Evolutionary conservation across 2,888 invertebrate species (phyloP), one percentile per base, ranked within the genome.

Genomic region (Phaonia tiefii): DNA sequence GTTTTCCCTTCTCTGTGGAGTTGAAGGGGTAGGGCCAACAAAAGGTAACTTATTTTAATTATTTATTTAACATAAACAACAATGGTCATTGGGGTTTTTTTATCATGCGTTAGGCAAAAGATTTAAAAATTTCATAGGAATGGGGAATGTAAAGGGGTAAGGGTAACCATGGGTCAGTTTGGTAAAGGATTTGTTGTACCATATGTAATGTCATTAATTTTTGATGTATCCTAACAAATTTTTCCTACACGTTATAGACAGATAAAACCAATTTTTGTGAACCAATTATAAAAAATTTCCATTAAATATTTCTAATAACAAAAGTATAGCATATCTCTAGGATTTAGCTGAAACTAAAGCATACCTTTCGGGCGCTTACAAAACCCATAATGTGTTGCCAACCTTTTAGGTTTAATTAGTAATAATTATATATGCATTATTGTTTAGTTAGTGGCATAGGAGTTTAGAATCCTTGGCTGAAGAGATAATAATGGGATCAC

Each of bases 381-480:
- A 7, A n/a, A 22, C 46, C 26, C 31, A 31, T 31, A 1, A 37
- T 15, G 17, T 54, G 25, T 54, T 8, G 54, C 54, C 81, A 80
- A 84, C 82, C 85, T 84, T 84, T 82, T 85, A 84, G 82, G 84
- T 86, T 81, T 87, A 86, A 87, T 87, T 87, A 86, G 86, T 82
- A 84, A 85, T 87, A 86, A 87, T 86, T 86, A 86, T 85, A 86
- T 86, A 86, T 87, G 86, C 86, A 86, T 86, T 86, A 86, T 84
- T 85, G 83, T 84, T 81, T 67, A 75, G 70, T 54, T 80, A 63
- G 66, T 37, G 17, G 60, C 8, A 13, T 31, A 31, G n/a, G 26
- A 56, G 58, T 37, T 63, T 54, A 54, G 46, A n/a, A 22, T 20
- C 54, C 13, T 54, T 4, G 13, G 20, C 51, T 15, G 39, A 20